Conservation (phyloP, 1,140 invertebrate genomes). For the Trachymyrmex septentrionalis region DNA sequence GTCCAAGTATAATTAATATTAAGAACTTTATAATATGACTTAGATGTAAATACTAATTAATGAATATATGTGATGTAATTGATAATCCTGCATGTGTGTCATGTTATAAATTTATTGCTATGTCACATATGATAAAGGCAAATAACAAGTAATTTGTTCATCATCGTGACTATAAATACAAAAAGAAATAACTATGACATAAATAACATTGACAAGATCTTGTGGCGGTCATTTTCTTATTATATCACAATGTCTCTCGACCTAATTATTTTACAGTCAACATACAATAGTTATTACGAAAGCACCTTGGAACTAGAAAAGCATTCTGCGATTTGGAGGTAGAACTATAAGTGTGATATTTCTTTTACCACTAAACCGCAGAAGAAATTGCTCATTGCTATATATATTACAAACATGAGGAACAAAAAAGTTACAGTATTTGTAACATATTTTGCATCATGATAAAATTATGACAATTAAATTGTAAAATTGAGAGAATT, state of each 20-base stretch:
- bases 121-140: not conserved
- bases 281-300: slow-evolving; percentile 16
- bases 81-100: not conserved
- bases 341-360: slow-evolving; percentile 20
- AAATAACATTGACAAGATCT: slow-evolving; percentile 48
- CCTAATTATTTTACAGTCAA: not conserved
- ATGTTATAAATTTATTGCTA: slow-evolving; percentile 25
- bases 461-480: slow-evolving; percentile 34
- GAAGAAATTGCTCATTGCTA: not conserved
- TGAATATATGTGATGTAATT: not conserved
- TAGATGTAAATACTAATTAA: slow-evolving; percentile 21
- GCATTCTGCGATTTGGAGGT: not conserved
- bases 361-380: not conserved
- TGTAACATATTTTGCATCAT: slow-evolving; percentile 10
- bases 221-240: slow-evolving; percentile 9
- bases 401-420: not conserved
- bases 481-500: too few relatives aligned
- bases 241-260: slow-evolving; percentile 60
- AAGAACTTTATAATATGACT: slow-evolving; percentile 31
- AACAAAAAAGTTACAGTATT: not conserved
- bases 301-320: slow-evolving; percentile 22
- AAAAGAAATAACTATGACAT: slow-evolving; percentile 38
- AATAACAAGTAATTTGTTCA: not conserved
- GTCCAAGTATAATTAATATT: slow-evolving; percentile 14
- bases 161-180: slow-evolving; percentile 1